Evolutionary conservation across 2,113 vertebrate genomes (phyloP).

Genomic region (Tiliqua scincoides): DNA sequence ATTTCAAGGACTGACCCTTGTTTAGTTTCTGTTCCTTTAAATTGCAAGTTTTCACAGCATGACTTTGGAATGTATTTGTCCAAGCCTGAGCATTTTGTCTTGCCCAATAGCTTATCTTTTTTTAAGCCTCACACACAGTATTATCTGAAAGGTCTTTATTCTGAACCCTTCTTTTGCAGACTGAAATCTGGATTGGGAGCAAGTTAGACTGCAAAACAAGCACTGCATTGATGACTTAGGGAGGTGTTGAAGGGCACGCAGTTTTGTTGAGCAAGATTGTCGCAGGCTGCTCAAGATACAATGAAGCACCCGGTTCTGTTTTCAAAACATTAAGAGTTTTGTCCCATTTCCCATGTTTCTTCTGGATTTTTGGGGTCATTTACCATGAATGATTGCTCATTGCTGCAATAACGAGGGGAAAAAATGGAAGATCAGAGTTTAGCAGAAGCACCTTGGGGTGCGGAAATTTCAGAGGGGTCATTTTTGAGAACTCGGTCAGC

Average conservation of each 20-base stretch:
- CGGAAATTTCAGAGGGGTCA: neutral
- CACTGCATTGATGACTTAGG: slow-evolving; percentile 4
- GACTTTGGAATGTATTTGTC: slow-evolving; percentile 45
- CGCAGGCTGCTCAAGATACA: slow-evolving; percentile 32
- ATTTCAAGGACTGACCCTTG: neutral
- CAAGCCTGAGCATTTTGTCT: slow-evolving; percentile 40
- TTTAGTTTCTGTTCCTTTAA: neutral
- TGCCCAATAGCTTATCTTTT: slow-evolving; percentile 38
- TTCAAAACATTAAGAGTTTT: slow-evolving; percentile 42
- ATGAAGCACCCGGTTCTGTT: slow-evolving; percentile 38
- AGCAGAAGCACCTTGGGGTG: neutral
- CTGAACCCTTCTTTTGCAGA: slow-evolving; percentile 60
- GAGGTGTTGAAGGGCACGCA: slow-evolving; percentile 57
- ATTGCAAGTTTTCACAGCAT: neutral
- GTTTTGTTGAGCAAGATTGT: slow-evolving; percentile 37
- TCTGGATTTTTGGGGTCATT: slow-evolving; percentile 12
- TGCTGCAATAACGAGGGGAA: neutral
- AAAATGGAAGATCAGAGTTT: slow-evolving; percentile 49
- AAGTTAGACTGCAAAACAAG: slow-evolving; percentile 25
- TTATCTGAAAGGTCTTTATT: slow-evolving; percentile 61
- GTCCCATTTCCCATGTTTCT: neutral
- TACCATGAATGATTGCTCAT: neutral
- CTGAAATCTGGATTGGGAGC: slow-evolving; percentile 10
- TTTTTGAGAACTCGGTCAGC: neutral
- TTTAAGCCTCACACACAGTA: slow-evolving; percentile 17